Evolutionary conservation across 2,113 vertebrate species (phyloP).

Genomic region (Onychostoma macrolepis): DNA sequence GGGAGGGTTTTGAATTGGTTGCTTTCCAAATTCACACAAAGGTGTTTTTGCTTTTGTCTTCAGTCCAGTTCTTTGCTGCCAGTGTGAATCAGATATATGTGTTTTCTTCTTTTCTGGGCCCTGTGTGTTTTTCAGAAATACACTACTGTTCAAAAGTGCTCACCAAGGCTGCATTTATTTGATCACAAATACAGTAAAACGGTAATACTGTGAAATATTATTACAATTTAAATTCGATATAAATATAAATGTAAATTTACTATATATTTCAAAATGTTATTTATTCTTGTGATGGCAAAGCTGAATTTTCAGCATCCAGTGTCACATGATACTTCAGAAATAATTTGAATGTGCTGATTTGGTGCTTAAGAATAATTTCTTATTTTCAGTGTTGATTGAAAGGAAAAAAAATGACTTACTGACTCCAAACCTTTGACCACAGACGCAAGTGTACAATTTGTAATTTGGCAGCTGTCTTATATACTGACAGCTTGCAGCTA

Average conservation of each 20-base stretch:
- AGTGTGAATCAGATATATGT: background rate
- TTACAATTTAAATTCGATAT: background rate
- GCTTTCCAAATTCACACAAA: background rate
- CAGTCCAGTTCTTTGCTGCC: background rate
- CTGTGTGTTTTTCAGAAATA: background rate
- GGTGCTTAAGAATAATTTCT: background rate
- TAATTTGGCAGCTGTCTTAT: background rate
- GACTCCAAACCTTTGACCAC: too few relatives aligned
- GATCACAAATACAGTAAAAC: background rate
- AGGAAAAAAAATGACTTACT: too few relatives aligned
- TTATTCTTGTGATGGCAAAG: background rate
- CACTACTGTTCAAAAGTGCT: background rate
- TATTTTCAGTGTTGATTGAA: too few relatives aligned
- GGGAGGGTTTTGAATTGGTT: slow-evolving; percentile 22
- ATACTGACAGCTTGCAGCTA: background rate
- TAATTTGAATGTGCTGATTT: background rate
- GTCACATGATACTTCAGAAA: background rate
- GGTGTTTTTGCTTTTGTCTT: slow-evolving; percentile 8
- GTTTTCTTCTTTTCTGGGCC: background rate
- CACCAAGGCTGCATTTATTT: background rate
- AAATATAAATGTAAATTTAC: background rate
- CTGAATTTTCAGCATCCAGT: background rate
- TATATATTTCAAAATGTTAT: background rate
- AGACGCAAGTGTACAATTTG: background rate
- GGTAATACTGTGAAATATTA: background rate